Evolutionary conservation across 1,140 invertebrate species (phyloP), one percentile per base, ranked within the genome.

Genomic region (Leptopilina clavipes): DNA sequence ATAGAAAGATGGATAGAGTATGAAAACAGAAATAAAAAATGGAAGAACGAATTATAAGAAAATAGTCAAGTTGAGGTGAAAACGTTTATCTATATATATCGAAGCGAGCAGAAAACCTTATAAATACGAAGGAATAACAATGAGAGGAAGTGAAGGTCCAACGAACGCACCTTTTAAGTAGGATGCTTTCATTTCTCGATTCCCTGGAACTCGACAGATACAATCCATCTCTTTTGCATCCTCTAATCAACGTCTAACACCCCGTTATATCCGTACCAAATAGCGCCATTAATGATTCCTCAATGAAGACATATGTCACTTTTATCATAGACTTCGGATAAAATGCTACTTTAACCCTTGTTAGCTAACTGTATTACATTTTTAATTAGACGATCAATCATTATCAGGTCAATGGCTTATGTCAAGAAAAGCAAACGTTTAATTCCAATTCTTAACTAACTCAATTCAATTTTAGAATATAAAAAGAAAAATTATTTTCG

Each of bases 131-230:
- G 31, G 59, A 75, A n/a, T 78, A 82, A 84, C 83, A 84, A 84
- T 84, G 83, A 82, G 72, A 84, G 83, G 83, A 84, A 84, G 83
- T 84, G 81, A 84, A 84, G 83, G 79, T 84, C 83, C 81, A 82
- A 84, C 79, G 83, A 84, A 74, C 81, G 83, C 83, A 79, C 80
- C 78, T 84, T 83, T 80, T 78, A 83, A 72, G 78, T 76, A 76
- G 75, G 79, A 48, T 72, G 78, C 56, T 72, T 72, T 76, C 76
- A 78, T 72, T 76, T 77, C 77, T 74, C 81, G 72, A 80, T 81
- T 78, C 76, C 79, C 76, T 79, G 75, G 72, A 74, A 72, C 74
- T 78, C 52, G 78, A 72, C 74, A 83, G 81, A 83, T 83, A 81
- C 77, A 71, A 83, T 83, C 81, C 79, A 75, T 83, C 81, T 78